Evolutionary conservation across 2,888 invertebrate species (phyloP).

Genomic region (Lobophora halterata): DNA sequence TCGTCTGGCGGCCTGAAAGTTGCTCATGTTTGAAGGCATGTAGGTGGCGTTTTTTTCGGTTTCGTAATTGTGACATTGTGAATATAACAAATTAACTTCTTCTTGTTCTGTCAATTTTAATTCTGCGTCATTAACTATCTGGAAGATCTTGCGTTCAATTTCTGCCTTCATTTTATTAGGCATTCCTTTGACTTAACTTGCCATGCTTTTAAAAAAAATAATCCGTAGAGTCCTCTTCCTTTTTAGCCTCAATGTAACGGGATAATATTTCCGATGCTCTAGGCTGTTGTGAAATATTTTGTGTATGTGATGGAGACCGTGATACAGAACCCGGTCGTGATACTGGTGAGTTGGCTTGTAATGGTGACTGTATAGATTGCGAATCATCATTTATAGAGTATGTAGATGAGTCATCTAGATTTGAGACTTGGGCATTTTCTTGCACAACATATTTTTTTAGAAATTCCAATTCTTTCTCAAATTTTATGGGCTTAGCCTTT

Average conservation of each 20-base stretch:
- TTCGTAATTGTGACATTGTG: slow-evolving; percentile 8
- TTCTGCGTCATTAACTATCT: no score
- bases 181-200: slow-evolving; percentile 9
- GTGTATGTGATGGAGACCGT: slow-evolving; percentile 20
- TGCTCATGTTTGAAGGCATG: slow-evolving; percentile 12
- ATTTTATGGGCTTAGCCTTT: slow-evolving; percentile 14
- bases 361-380: no score
- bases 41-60: slow-evolving; percentile 14
- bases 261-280: slow-evolving; percentile 20
- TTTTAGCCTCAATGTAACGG: slow-evolving; percentile 23
- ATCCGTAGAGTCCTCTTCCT: slow-evolving; percentile 20
- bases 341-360: slow-evolving; percentile 10
- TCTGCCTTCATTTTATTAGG: slow-evolving; percentile 16
- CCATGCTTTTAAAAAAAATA: slow-evolving; percentile 19
- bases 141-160: slow-evolving; percentile 16
- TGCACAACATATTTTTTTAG: no score
- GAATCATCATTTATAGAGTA: no score
- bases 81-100: slow-evolving; percentile 18
- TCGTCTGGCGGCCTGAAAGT: slow-evolving; percentile 16
- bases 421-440: no score
- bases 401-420: no score
- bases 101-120: slow-evolving; percentile 13
- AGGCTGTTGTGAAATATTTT: slow-evolving; percentile 21
- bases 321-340: slow-evolving; percentile 22
- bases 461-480: slow-evolving; percentile 14